Evolutionary conservation across 2,113 vertebrate genomes (phyloP), one percentile per base, ranked within the genome.

Genomic region (Mungos mungo): DNA sequence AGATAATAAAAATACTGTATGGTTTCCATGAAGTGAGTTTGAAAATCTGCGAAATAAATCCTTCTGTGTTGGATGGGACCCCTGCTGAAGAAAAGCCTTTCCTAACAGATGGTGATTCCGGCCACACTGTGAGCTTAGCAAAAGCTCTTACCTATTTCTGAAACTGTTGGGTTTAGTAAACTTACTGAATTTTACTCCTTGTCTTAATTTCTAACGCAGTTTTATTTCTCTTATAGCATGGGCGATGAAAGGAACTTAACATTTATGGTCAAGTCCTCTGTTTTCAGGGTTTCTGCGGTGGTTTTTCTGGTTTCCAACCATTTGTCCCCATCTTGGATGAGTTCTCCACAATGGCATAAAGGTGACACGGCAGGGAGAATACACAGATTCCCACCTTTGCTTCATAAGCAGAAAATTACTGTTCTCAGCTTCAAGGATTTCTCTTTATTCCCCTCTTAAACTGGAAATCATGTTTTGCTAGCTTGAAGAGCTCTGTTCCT

Each of bases 1-100:
- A 91, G 84, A 97, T 81, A 96, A 90, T 18, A 90, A 93, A 47
- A 60, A 65, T 69, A 38, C 38, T 69, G 0, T 57, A 93, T 88
- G 21, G 52, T 66, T 57, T 90, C 96, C 80, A 82, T 92, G 54
- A 79, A 69, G 74, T 79, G 93, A 88, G 93, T 97, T 93, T 97
- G 38, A 95, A 85, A 85, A 85, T n/a, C 69, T 95, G 3, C 93
- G 79, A 90, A 93, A 96, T 87, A 90, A 84, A 66, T 12, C 27
- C 27, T 89, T 33, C 11, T 21, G 80, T 85, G 94, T 66, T 96
- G 87, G 12, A 68, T 29, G 11, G 47, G 16, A 35, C 9, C 3
- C 84, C 93, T 23, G 35, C 45, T 83, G 41, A 96, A 52, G 71
- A 83, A 81, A 90, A 50, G 25, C 18, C 57, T 90, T 84, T 80